Percentiles rank a stretch among this genome's conserved stretches.
Conservation (phyloP, 2,888 invertebrate species). For the Epinotia brunnichana region DNA sequence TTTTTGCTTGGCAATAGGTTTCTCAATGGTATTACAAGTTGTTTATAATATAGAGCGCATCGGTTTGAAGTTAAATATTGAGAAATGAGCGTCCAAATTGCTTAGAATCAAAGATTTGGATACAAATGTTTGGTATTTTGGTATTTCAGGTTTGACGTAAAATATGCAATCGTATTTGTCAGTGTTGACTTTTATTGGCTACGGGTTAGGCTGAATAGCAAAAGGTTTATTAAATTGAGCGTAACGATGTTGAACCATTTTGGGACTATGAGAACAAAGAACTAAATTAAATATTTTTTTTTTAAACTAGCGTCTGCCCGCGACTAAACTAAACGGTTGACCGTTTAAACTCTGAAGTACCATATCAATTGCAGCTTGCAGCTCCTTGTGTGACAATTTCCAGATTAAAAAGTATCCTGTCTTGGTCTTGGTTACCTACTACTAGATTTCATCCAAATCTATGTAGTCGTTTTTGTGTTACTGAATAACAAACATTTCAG, state of each 20-base stretch:
- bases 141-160: constrained; percentile 56
- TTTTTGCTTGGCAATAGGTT: constrained; percentile 12
- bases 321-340: no score
- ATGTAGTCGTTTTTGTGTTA: no score
- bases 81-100: constrained; percentile 71
- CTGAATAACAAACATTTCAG: no score
- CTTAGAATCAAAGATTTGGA: constrained; percentile 57
- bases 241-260: constrained; percentile 9
- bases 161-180: constrained; percentile 57
- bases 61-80: constrained; percentile 43
- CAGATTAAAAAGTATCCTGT: no score
- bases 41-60: constrained; percentile 31
- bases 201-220: constrained; percentile 24
- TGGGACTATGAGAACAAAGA: neutral
- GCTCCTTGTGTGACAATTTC: no score
- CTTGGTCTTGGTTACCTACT: no score
- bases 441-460: no score
- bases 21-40: neutral
- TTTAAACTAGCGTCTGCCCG: no score
- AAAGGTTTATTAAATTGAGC: constrained; percentile 30
- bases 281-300: no score
- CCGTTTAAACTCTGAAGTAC: no score
- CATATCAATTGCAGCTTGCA: no score
- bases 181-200: constrained; percentile 35
- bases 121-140: constrained; percentile 61